phyloP scores from a whole-genome alignment of 2,888 invertebrate species.

The Brenthis hecate region DNA sequence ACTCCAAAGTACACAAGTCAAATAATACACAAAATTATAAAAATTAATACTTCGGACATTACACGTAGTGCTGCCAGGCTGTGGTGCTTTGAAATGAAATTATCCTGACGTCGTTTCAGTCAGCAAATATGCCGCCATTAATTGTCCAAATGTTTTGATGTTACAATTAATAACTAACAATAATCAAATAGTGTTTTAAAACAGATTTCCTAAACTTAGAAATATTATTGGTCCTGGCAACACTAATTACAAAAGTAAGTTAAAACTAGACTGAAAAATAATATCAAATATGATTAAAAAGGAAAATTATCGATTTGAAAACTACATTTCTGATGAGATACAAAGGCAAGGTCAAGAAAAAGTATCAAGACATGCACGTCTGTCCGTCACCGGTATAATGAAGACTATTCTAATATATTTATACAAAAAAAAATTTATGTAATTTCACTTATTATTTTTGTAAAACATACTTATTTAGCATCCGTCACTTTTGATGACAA shows the following conservation, averaged over 20 bases:
- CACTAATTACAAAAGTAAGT: neutral
- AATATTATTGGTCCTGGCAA: neutral
- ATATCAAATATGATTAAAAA: conserved; percentile 8
- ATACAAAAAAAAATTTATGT: no score
- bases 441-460: no score
- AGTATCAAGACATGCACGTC: conserved; percentile 18
- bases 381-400: conserved; percentile 8
- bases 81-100: no score
- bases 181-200: no score
- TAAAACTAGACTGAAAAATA: conserved; percentile 20
- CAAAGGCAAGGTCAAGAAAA: conserved; percentile 7
- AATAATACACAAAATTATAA: conserved; percentile 47
- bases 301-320: neutral
- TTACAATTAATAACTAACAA: no score
- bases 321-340: conserved; percentile 18
- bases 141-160: no score
- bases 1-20: conserved; percentile 66
- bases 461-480: no score
- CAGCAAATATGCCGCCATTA: neutral
- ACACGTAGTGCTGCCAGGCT: conserved; percentile 15
- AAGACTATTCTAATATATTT: conserved; percentile 1
- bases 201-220: neutral
- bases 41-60: conserved; percentile 26
- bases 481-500: no score
- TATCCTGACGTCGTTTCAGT: no score